These are phyloP conservation scores for Canis aureus DNA, from an alignment of 2,113 vertebrate species.

Conservation along the genomic window DNA sequence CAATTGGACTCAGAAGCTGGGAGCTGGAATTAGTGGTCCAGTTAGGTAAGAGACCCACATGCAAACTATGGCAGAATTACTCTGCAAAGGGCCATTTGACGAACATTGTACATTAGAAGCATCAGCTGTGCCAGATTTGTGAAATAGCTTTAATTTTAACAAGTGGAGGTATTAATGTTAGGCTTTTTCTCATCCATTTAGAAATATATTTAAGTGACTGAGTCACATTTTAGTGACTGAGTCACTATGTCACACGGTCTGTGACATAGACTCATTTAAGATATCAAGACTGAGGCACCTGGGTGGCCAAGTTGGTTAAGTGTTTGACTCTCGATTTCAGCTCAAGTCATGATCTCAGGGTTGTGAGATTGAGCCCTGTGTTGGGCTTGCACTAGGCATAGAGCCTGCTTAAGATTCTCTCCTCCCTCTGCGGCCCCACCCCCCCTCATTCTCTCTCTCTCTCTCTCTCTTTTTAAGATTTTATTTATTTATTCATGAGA, in stretches of 20 bases:
- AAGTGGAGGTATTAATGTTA: neutral
- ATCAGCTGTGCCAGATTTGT: neutral
- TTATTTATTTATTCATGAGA: too few species aligned
- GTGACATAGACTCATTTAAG: neutral
- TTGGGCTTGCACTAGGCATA: neutral
- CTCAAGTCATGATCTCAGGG: neutral
- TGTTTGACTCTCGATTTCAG: neutral
- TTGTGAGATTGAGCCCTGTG: neutral
- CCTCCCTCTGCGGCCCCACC: neutral
- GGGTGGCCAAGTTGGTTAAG: neutral
- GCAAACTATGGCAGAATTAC: neutral
- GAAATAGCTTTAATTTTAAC: conserved; percentile 34
- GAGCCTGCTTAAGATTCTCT: neutral
- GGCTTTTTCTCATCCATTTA: neutral
- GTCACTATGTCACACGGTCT: neutral
- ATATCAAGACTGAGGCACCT: neutral
- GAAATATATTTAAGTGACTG: neutral
- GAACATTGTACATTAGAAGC: neutral
- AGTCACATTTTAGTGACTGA: neutral
- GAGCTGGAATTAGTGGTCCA: conserved; percentile 99
- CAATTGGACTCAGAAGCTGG: conserved; percentile 99
- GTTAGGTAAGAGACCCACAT: conserved; percentile 92
- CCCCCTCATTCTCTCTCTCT: neutral
- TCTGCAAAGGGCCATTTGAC: neutral
- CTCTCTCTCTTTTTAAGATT: too few species aligned